Evolutionary conservation across 2,797 vertebrate genomes (phyloP), one percentile per base, ranked within the genome.

Genomic region (Hozukius guyotensis): DNA sequence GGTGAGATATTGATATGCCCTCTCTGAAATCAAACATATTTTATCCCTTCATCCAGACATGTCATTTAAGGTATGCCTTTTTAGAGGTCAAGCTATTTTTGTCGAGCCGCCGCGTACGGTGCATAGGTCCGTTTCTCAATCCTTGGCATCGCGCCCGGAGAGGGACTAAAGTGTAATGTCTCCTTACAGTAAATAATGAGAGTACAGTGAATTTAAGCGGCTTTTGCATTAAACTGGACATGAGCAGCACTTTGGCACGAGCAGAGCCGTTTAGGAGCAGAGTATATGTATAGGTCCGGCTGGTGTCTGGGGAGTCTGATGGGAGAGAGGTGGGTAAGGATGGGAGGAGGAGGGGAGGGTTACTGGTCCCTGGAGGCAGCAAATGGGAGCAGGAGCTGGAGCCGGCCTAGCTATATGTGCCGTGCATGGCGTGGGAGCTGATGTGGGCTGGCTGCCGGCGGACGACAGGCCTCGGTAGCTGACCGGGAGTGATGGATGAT

Each of bases 401-500:
- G 79, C 67, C 80, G 83, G 77, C 81, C 80, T 71, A 67, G 77
- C 82, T 82, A 53, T 80, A 79, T 49, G 67, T 62, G 75, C 72
- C 77, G 87, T 76, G 46, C 46, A 49, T 20, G 49, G 66, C 10
- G 46, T 55, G 72, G 66, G 80, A 75, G 85, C 82, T 74, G 32
- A 59, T 68, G 79, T 82, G 71, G 75, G 71, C 79, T 74, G 85
- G 83, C 83, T 76, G 87, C 87, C 14, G 69, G 78, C 72, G 83
- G 88, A 85, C 74, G 78, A 84, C 87, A 77, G 93, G 82, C 86
- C 84, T 93, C 81, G 59, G 85, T 79, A 83, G 85, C 78, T 31
- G 78, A 92, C 80, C 69, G 8, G 13, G 86, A 87, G 88, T 93
- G 94, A 94, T 93, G 90, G 90, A 92, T 92, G 91, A 90, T 77